Evolutionary conservation across 37 sponge, comb jelly and placozoan species (phyloP), one percentile per base, ranked within the genome.

Genomic region (Axinella damicornis): DNA sequence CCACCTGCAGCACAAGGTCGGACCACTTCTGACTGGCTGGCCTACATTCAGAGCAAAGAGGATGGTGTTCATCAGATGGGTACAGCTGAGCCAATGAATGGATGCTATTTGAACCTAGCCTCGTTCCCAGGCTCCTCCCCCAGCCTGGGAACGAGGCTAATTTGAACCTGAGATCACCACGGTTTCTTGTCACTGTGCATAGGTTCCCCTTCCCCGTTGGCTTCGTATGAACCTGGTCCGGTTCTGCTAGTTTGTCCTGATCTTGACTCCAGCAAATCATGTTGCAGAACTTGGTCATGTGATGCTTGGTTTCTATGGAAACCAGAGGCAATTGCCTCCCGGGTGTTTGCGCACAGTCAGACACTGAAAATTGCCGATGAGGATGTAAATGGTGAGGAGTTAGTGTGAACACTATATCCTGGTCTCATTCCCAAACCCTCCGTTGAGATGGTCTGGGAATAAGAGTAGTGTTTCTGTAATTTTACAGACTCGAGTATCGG

Each of bases 251-350:
- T 85, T 17, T 36, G 18, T 22, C 85, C 76, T 6, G 2, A 24
- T 20, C 15, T 27, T n/a, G 16, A 32, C 11, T 14, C 9, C 30
- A 6, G 31, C 12, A 0, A 46, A 38, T 30, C 21, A 25, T 1
- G 6, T 16, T 30, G 77, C 18, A 36, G 58, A 2, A 37, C 61
- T 19, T 37, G 27, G 54, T 79, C 84, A 56, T 83, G 80, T 78
- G 65, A 83, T 64, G 84, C 79, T 15, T 89, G 84, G 84, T 83
- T 89, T 55, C 90, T 89, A 71, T 78, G 90, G 84, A 53, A 46
- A 89, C 90, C 79, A 53, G 79, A 78, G 46, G 57, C 74, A 1
- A 65, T 87, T 17, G 25, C 31, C n/a, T 12, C 53, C 13, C 15
- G 53, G 22, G 62, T 52, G 11, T 65, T 79, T 62, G 30, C 39